Base-by-base conservation (phyloP, 2,888 invertebrate genomes). In the Hipparchia semele region DNA sequence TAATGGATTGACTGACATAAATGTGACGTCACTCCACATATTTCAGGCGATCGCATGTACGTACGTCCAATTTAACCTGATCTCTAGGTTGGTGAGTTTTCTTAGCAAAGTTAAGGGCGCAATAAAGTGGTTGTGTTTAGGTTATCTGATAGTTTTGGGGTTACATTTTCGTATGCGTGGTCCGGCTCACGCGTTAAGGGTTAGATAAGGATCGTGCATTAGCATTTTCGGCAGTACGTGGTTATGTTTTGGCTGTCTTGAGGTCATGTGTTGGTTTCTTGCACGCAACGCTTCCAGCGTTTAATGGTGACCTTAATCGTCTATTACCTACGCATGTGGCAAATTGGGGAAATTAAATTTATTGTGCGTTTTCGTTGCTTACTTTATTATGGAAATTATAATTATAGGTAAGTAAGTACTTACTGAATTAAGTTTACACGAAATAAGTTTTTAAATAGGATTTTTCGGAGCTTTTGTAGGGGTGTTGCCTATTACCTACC, bases 1-100 rank as follows among this genome's bases (percentile, higher is more conserved):
- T 92, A 93, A 93, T 92, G 92, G 92, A 94, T 92, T 92, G 90
- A 90, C 88, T 92, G 91, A 92, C 92, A 92, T 91, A 91, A 92
- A 91, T 87, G 92, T 93, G 92, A 92, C 93, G 93, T 92, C 93
- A 92, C 88, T 85, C 83, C 91, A 92, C 90, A 92, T 92, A 91
- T 92, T 92, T 92, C 90, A 90, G 86, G 81, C 86, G 87, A 77
- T 92, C 88, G 92, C 92, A 92, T 92, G 92, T 86, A 84, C 77
- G 70, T 68, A 59, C 74, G 75, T 68, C 92, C 86, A 86, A 56
- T 74, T 10, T 79, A 79, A n/a, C n/a, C 45, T 60, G 89, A 83
- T 70, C 86, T 79, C n/a, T 56, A 13, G 6, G 39, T 65, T 71
- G 58, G 7, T 72, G 46, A 68, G 39, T 53, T 33, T 46, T 9